Evolutionary conservation across 2,113 vertebrate genomes (phyloP), one percentile per base, ranked within the genome.

Genomic region (Murina feae): DNA sequence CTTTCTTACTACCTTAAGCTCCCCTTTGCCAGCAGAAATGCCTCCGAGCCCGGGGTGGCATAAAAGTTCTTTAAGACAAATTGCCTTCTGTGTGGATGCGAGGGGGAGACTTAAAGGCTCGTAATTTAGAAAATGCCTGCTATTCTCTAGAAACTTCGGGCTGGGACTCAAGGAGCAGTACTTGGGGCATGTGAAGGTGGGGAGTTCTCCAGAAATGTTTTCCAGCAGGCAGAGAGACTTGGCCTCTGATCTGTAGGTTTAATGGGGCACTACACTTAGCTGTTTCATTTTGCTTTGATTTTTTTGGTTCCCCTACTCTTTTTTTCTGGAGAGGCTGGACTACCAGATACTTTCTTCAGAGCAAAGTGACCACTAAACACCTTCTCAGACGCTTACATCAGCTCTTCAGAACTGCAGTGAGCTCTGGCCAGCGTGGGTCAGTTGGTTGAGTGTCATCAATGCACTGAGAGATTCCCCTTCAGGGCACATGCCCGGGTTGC

Each of bases 1-100:
- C 96, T 95, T 74, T 97, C 94, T 90, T 58, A 47, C 51, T 89
- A 93, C 65, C 69, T 96, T 96, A 42, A 72, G 37, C 51, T 80
- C 82, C 44, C 47, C 35, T 88, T 87, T 75, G 47, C 91, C 65
- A 47, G 9, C 65, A 83, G 72, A 89, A 83, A 53, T 69, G 66
- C 63, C 82, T 11, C 49, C 55, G 47, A 87, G 89, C 65, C 93
- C 78, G 42, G 79, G 32, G 37, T 42, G 53, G 81, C 58, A 25
- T 44, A 28, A 53, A 72, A 86, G 35, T 75, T 81, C 76, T 1
- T 28, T 3, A 35, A 32, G 44, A 86, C 85, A 92, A 23, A 83
- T 95, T n/a, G 49, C 72, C 37, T 78, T 92, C 28, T 78, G 0
- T 76, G 55, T 76, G 32, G n/a, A 37, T 28, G n/a, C 6, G 32